Evolutionary conservation across 2,797 vertebrate species (phyloP).

Genomic region (Galaxias olidus): DNA sequence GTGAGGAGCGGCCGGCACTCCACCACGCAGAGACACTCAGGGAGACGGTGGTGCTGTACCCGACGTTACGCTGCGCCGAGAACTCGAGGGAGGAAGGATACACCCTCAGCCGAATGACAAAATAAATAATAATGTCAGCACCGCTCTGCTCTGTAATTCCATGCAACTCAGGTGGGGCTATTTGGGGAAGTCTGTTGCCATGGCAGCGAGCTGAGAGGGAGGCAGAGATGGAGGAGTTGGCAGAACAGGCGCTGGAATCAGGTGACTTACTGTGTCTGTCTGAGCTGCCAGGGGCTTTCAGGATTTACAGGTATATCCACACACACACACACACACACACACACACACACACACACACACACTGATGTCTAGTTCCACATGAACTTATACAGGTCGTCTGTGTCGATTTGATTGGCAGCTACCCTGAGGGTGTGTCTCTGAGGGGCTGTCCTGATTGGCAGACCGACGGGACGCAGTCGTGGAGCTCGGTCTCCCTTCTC

Average conservation of each 20-base stretch:
- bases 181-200: constrained; percentile 64
- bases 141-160: constrained; percentile 2
- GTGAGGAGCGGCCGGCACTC: constrained; percentile 52
- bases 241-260: constrained; percentile 63
- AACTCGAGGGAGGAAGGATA: no score
- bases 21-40: no score
- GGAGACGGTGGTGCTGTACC: background rate
- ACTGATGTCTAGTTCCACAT: no score
- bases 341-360: background rate
- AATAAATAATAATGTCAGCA: background rate
- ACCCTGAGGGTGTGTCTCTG: constrained; percentile 13
- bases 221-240: constrained; percentile 57
- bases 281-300: constrained; percentile 73
- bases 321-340: background rate
- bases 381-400: background rate
- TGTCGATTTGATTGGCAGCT: constrained; percentile 27
- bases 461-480: constrained; percentile 38
- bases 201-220: constrained; percentile 61
- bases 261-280: constrained; percentile 66
- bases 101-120: no score
- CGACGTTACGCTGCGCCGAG: background rate
- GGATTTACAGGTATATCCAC: constrained; percentile 68
- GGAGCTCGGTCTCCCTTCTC: constrained; percentile 65
- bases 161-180: constrained; percentile 48
- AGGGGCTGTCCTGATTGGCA: constrained; percentile 10